Base-by-base conservation (phyloP, 30 jellyfish, hydroid and myxozoan genomes). In the Hydractinia symbiolongicarpus region DNA sequence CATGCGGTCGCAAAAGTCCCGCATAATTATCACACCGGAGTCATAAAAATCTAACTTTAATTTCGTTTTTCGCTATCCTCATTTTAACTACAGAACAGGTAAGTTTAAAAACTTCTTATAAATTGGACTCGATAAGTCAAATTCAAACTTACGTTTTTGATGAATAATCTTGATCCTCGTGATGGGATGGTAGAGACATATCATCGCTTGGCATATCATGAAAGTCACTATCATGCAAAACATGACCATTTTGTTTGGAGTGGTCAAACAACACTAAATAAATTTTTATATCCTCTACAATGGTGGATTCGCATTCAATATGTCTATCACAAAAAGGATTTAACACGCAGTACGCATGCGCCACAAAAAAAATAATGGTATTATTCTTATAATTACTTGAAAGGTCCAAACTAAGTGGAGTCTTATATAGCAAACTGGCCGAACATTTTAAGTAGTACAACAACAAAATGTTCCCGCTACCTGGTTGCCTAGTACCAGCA, bases 161-260 rank as follows among this genome's bases (percentile, higher is more conserved):
- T n/a, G 16, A 44, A 64, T 64, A 64, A 44, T 64, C 74, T 7
- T 64, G 74, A 64, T 64, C 74, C 52, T 64, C 74, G 40, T 44
- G 74, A 13, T 64, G 74, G 19, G 74, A 51, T 13, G 74, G 74
- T n/a, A 64, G 74, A 64, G 74, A 64, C 74, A 64, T 64, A 51
- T 64, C 74, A 13, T 64, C 74, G 17, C 74, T 64, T 64, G 74
- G 74, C 9, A 64, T 13, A 51, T 64, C 74, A 64, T 44, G 19
- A 44, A 51, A 64, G 40, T 64, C 74, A 13, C 74, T 64, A 51
- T 64, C 74, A 13, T n/a, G 40, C 74, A 64, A 4, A 8, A 64
- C 74, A 51, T 64, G 74, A 0, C 74, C 74, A 13, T 64, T 64
- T 6, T 64, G 6, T 64, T 64, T 64, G 17, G 74, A 64, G 17